Base-by-base conservation (phyloP, 2,797 vertebrate species). In the Myiothlypis coronata region DNA sequence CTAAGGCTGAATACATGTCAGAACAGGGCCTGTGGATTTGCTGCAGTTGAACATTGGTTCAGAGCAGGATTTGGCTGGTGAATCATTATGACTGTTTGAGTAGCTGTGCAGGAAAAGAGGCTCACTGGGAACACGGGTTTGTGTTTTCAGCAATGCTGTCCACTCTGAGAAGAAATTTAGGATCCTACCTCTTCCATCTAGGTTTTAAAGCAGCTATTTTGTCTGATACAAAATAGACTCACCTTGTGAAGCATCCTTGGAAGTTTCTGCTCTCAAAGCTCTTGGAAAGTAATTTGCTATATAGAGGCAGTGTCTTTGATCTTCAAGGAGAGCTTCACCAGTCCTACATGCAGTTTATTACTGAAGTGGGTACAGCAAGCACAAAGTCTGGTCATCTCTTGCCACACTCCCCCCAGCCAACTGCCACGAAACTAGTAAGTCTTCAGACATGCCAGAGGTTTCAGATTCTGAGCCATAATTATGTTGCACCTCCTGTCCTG, bases 381-480 rank as follows among this genome's bases (percentile, higher is more conserved):
- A 64, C 67, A 47, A 81, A 52, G 34, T 87, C 71, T 81, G 80
- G 47, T 80, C 63, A 49, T 90, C 41, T 83, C 39, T 65, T 83
- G 37, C 80, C 11, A 1, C 57, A 30, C 26, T 79, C 16, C 14
- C 89, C 20, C 5, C 72, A 71, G 61, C 69, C 72, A 93, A 61
- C 46, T 83, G 86, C 76, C 76, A 52, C 85, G 39, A 50, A 83
- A 86, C 43, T 63, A 69, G 14, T 70, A 72, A 72, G 55, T 76
- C 71, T 86, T 94, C 78, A 94, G 94, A 77, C 34, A n/a, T 67
- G 60, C 53, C 75, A 84, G 59, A 78, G 41, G 6, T 82, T 94
- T 92, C 87, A 61, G 64, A 89, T 88, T 85, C 72, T 46, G 81
- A 90, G 37, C 56, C 92, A 16, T 76, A 93, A 89, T 86, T 93